These are phyloP conservation scores for Stenoptilia bipunctidactyla DNA, from an alignment of 2,888 invertebrate species.

Conservation along the genomic window DNA sequence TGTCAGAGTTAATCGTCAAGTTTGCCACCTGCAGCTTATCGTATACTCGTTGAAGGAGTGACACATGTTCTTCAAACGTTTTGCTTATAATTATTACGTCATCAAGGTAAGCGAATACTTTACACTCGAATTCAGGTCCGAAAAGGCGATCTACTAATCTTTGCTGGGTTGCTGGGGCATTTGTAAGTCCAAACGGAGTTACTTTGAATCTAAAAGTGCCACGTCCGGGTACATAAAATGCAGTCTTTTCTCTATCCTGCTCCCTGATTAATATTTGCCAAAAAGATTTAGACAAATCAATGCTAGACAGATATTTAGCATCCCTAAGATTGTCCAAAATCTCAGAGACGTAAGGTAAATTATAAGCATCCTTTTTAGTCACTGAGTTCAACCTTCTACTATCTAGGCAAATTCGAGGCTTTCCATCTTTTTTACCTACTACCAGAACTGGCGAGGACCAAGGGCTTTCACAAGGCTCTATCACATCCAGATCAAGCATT, in stretches of 20 bases:
- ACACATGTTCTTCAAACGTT: slow-evolving; percentile 17
- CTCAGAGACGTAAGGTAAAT: slow-evolving; percentile 14
- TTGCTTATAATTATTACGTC: slow-evolving; percentile 16
- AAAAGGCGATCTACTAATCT: slow-evolving; percentile 15
- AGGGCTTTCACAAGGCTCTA: slow-evolving; percentile 15
- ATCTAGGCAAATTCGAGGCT: slow-evolving; percentile 16
- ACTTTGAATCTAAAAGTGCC: slow-evolving; percentile 3
- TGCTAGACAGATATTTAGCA: slow-evolving; percentile 11
- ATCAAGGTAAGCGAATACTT: slow-evolving; percentile 17
- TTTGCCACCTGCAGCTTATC: slow-evolving; percentile 15
- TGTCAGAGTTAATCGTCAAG: slow-evolving; percentile 14
- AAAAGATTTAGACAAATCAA: slow-evolving; percentile 12
- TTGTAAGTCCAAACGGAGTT: slow-evolving; percentile 8
- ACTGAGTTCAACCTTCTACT: slow-evolving; percentile 14
- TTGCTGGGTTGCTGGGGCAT: slow-evolving; percentile 17
- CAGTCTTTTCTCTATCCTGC: slow-evolving; percentile 7
- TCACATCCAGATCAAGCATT: slow-evolving; percentile 8
- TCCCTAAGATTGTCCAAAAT: slow-evolving; percentile 14
- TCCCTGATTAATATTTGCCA: slow-evolving; percentile 10
- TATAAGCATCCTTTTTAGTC: slow-evolving; percentile 13
- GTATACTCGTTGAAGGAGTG: slow-evolving; percentile 12
- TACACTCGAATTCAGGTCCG: slow-evolving; percentile 15
- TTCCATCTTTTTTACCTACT: slow-evolving; percentile 12
- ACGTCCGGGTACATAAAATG: slow-evolving; percentile 7
- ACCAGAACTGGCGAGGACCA: slow-evolving; percentile 17